phyloP scores from a whole-genome alignment of 2,888 invertebrate species.

The Phalera bucephala region DNA sequence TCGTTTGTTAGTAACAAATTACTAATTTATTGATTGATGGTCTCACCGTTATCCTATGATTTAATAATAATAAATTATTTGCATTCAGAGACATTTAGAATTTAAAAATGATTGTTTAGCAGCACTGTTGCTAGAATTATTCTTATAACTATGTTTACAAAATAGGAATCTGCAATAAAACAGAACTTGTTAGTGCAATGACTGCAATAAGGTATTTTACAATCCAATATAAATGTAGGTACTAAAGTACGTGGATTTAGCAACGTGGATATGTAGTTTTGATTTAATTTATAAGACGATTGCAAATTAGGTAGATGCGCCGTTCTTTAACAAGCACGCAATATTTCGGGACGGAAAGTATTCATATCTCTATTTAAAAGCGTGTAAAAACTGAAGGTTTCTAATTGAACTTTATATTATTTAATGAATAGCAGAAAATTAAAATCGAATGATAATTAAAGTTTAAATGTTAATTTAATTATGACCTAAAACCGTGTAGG shows the following conservation, averaged over 20 bases:
- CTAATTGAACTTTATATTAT: neutral
- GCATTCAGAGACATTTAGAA: slow-evolving; percentile 47
- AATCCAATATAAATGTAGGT: too few species aligned
- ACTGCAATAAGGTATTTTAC: slow-evolving; percentile 18
- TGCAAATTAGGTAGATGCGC: slow-evolving; percentile 15
- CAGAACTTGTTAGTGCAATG: slow-evolving; percentile 24
- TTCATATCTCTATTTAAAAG: slow-evolving; percentile 24
- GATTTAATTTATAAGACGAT: slow-evolving; percentile 21
- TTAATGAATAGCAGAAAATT: neutral
- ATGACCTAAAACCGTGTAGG: slow-evolving; percentile 22
- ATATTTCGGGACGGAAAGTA: slow-evolving; percentile 55
- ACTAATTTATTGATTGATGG: slow-evolving; percentile 30
- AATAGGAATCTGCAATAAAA: slow-evolving; percentile 81
- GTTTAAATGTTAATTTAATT: slow-evolving; percentile 20
- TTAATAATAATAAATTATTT: slow-evolving; percentile 53
- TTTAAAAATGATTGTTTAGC: slow-evolving; percentile 44
- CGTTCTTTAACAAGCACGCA: slow-evolving; percentile 19
- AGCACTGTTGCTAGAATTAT: slow-evolving; percentile 48
- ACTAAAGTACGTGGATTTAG: slow-evolving; percentile 38
- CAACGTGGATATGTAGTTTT: slow-evolving; percentile 46
- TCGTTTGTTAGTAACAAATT: slow-evolving; percentile 30
- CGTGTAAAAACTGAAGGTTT: slow-evolving; percentile 16
- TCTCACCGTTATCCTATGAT: slow-evolving; percentile 53
- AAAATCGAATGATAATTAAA: slow-evolving; percentile 5
- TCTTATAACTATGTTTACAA: slow-evolving; percentile 71